These are phyloP conservation scores for Pegoplata infirma DNA, from an alignment of 2,888 invertebrate species.

Conservation along the genomic window DNA sequence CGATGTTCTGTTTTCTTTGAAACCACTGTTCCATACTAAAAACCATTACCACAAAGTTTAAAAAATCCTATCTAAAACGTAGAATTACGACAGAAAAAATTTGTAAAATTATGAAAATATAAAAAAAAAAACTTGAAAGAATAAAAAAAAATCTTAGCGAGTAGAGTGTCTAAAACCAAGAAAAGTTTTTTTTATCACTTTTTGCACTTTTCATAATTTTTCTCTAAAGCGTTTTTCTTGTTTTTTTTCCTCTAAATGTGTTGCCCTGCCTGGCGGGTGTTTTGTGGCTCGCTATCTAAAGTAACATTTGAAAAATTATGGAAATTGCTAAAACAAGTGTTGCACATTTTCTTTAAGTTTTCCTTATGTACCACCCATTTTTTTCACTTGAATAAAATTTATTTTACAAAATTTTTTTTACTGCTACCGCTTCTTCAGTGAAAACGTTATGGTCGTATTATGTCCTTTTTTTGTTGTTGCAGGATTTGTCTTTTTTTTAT, in stretches of 20 bases:
- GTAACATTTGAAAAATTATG: slow-evolving; percentile 58
- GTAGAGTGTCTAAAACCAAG: background rate
- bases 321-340: slow-evolving; percentile 63
- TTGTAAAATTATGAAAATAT: slow-evolving; percentile 51
- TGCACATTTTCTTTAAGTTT: slow-evolving; percentile 55
- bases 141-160: slow-evolving; percentile 9
- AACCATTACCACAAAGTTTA: slow-evolving; percentile 27
- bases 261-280: slow-evolving; percentile 46
- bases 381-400: slow-evolving; percentile 38
- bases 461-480: slow-evolving; percentile 13
- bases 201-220: slow-evolving; percentile 31
- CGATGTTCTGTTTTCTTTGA: too few species aligned
- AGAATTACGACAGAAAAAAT: slow-evolving; percentile 46
- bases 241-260: too few species aligned
- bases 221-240: background rate
- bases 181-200: slow-evolving; percentile 23
- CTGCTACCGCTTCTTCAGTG: background rate
- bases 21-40: slow-evolving; percentile 39
- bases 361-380: background rate
- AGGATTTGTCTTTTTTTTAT: background rate
- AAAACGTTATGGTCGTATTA: slow-evolving; percentile 1
- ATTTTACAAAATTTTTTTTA: slow-evolving; percentile 26
- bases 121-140: slow-evolving; percentile 44
- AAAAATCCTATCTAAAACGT: slow-evolving; percentile 46
- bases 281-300: slow-evolving; percentile 32